Conservation (phyloP, 2,797 vertebrate species). For the Synanceia verrucosa region DNA sequence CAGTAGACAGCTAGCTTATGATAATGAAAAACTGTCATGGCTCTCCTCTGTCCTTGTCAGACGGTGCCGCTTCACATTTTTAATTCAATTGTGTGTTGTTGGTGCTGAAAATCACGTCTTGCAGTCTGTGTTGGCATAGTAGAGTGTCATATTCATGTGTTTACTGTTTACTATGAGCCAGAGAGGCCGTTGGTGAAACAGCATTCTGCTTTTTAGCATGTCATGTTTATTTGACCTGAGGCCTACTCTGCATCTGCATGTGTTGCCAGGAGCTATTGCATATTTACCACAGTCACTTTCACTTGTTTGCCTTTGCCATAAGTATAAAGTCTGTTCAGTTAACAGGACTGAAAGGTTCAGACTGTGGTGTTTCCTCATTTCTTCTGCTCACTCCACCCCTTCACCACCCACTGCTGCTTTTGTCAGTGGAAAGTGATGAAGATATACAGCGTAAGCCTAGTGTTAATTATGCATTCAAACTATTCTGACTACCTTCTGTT, state of each 20-base stretch:
- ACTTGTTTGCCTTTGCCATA: neutral
- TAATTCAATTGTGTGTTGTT: neutral
- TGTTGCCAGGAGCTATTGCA: neutral
- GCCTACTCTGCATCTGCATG: neutral
- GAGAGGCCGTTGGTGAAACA: neutral
- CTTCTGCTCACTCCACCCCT: neutral
- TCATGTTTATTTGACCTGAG: conserved; percentile 10
- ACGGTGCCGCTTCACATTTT: neutral
- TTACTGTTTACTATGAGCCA: neutral
- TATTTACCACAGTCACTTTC: conserved; percentile 7
- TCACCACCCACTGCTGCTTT: no score
- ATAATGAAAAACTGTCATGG: neutral
- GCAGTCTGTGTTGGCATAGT: conserved; percentile 7
- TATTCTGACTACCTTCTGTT: conserved; percentile 5
- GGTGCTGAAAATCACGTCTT: conserved; percentile 1
- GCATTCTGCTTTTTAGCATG: conserved; percentile 9
- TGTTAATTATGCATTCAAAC: neutral
- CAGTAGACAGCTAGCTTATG: neutral
- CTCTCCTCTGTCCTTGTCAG: conserved; percentile 4
- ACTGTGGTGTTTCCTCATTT: conserved; percentile 5
- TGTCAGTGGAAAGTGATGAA: neutral
- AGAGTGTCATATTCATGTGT: neutral
- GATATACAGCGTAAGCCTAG: neutral
- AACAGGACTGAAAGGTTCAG: neutral
- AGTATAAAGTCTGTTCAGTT: neutral